Evolutionary conservation across 2,888 invertebrate species (phyloP), one percentile per base, ranked within the genome.

Genomic region (Arctia plantaginis): DNA sequence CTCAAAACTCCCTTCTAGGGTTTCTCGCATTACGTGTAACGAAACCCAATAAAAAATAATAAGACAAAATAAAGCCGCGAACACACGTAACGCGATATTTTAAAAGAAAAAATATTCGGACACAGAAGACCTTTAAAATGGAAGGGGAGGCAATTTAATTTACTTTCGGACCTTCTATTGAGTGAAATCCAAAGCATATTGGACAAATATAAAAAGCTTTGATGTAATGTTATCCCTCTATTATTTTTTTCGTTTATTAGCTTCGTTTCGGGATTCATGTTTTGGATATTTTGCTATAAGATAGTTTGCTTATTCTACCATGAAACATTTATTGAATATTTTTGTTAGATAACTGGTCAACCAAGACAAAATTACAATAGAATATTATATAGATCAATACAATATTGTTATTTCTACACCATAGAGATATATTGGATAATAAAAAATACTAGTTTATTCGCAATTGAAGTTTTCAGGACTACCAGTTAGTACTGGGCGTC

Each of bases 151-250:
- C 92, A 94, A 95, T 95, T 95, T 94, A 94, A 95, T 95, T 95
- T 94, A 87, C 88, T 69, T 85, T 83, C 88, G 91, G 93, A 91
- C 93, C 90, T 89, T 88, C 90, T 88, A 92, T 93, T 92, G 93
- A 92, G 91, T 90, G 93, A 93, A 95, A 95, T 94, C 93, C 91
- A 89, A 93, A 94, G 93, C 94, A 94, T 94, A 94, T 93, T 92
- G 94, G 91, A 91, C 90, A 89, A 87, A 90, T 91, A 89, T 88
- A 90, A 88, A 89, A 90, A 88, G 93, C 93, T 93, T 94, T 93
- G 94, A 94, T 91, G 93, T 94, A 91, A 94, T 92, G 87, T 89
- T 86, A 91, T 89, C 90, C 90, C 90, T 87, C 85, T 85, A 77
- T 83, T 81, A 86, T 88, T 62, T 80, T 76, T 78, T 80, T 90